phyloP scores from a whole-genome alignment of 2,888 invertebrate genomes.

The Ametastegia equiseti region DNA sequence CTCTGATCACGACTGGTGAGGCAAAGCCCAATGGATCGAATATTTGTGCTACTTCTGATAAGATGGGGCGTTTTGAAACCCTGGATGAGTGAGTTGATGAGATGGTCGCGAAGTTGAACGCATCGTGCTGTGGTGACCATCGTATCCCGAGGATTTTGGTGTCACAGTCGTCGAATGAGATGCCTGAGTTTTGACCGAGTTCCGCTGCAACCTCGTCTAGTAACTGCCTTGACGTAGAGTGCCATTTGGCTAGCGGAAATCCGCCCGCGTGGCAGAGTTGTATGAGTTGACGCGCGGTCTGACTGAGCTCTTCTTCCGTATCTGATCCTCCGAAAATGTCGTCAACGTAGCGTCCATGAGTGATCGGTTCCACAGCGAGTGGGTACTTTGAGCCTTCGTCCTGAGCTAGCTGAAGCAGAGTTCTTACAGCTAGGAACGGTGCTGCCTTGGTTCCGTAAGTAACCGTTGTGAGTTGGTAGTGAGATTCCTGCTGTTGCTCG shows the following conservation, averaged over 20 bases:
- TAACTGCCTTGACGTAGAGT: background rate
- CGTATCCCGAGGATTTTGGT: conserved; percentile 50
- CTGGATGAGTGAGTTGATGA: background rate
- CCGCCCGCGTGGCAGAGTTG: conserved; percentile 45
- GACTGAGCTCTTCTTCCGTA: conserved; percentile 29
- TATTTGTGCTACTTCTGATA: too few relatives aligned
- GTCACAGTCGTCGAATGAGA: conserved; percentile 47
- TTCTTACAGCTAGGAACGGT: conserved; percentile 47
- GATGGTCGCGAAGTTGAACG: conserved; percentile 40
- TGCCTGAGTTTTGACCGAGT: background rate
- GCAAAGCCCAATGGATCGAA: conserved; percentile 52
- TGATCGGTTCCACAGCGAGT: conserved; percentile 43
- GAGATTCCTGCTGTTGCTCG: background rate
- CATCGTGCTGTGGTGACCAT: conserved; percentile 51
- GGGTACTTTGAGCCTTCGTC: conserved; percentile 49
- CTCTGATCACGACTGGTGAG: conserved; percentile 43
- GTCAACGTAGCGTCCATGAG: conserved; percentile 52
- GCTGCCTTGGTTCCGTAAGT: conserved; percentile 47
- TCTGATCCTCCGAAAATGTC: conserved; percentile 54
- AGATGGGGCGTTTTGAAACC: conserved; percentile 2
- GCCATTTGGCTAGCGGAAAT: conserved; percentile 52
- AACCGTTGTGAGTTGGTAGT: conserved; percentile 46
- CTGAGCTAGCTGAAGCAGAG: conserved; percentile 27
- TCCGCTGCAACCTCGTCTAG: background rate
- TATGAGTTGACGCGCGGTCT: conserved; percentile 38